These are phyloP conservation scores for Pseudanteris insignis DNA, from an alignment of 2,888 invertebrate genomes.

Conservation along the genomic window DNA sequence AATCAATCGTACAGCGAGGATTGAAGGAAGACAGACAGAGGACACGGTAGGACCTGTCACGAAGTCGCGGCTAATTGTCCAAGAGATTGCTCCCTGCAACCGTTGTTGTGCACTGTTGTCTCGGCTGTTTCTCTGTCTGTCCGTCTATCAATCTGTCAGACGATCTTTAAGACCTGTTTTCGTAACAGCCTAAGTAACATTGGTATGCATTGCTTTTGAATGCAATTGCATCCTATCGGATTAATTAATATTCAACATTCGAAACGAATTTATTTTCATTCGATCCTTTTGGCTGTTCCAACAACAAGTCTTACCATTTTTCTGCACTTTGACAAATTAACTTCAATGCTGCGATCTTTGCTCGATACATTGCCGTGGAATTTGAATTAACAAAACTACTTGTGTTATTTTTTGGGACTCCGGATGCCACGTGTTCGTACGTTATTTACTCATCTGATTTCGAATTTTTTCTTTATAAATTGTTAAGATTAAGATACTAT, in stretches of 20 bases:
- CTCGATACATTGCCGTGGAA: neutral
- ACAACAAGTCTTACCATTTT: constrained; percentile 13
- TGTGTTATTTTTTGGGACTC: too few species aligned
- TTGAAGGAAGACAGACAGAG: constrained; percentile 45
- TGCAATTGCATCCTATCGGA: constrained; percentile 36
- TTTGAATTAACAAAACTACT: too few species aligned
- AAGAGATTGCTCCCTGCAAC: constrained; percentile 61
- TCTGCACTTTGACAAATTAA: constrained; percentile 28
- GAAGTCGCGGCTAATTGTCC: constrained; percentile 65
- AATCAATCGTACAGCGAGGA: constrained; percentile 17
- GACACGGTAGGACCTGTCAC: constrained; percentile 61
- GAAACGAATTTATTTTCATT: constrained; percentile 32
- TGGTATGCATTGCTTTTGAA: constrained; percentile 36
- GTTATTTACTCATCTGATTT: too few species aligned
- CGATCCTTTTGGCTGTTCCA: constrained; percentile 16
- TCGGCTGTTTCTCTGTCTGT: constrained; percentile 44
- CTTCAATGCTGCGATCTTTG: constrained; percentile 12
- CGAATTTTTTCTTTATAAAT: too few species aligned
- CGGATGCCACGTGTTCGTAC: too few species aligned
- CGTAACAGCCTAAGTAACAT: constrained; percentile 37
- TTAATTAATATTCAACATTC: constrained; percentile 39
- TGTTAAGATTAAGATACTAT: too few species aligned
- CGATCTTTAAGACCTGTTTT: constrained; percentile 40
- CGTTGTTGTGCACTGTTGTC: constrained; percentile 46
- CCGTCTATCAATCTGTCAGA: constrained; percentile 44